Base-by-base conservation (phyloP, 2,797 vertebrate genomes). In the Ciconia nigra region DNA sequence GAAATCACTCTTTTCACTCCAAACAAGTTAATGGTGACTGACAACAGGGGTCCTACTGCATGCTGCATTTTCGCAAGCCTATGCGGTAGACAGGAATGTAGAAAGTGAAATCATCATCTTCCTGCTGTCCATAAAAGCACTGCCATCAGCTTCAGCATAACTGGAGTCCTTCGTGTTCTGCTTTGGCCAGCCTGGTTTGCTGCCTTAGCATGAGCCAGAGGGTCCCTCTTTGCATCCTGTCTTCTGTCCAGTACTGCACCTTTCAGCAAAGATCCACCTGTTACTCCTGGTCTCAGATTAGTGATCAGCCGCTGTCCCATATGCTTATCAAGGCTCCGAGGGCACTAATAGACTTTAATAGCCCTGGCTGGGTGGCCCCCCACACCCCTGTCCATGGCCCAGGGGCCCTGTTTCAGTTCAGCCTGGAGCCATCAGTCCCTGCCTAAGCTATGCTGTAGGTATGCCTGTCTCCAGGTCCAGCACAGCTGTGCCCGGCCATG, bases 291-390 rank as follows among this genome's bases (percentile, higher is more conserved):
- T 89, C 42, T 73, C 66, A 51, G 7, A 19, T 25, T 62, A 31
- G n/a, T 54, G 19, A n/a, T 21, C 55, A 87, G 14, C 5, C 5
- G 1, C 31, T 33, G 5, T 67, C 21, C 24, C 25, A 11, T n/a
- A 67, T 9, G 19, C 15, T 84, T 77, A 46, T 28, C 35, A 49
- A 61, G 37, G 26, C 7, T 25, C 9, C 1, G 1, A 39, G 35
- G 14, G 5, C 46, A 85, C 42, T 39, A 29, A 20, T 0, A 65
- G 19, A 2, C 22, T 44, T 59, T 35, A 26, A 73, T 1, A 71
- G 19, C 16, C 20, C 21, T 39, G 3, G 0, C 0, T 16, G 15
- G 8, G 11, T 41, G 22, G 11, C 6, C 3, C 6, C 15, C 8
- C 20, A 26, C 24, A 33, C 2, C 7, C 31, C 4, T 37, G 24